These are phyloP conservation scores for Myoxocephalus aenaeus DNA, from an alignment of 2,797 vertebrate genomes.

Conservation along the genomic window DNA sequence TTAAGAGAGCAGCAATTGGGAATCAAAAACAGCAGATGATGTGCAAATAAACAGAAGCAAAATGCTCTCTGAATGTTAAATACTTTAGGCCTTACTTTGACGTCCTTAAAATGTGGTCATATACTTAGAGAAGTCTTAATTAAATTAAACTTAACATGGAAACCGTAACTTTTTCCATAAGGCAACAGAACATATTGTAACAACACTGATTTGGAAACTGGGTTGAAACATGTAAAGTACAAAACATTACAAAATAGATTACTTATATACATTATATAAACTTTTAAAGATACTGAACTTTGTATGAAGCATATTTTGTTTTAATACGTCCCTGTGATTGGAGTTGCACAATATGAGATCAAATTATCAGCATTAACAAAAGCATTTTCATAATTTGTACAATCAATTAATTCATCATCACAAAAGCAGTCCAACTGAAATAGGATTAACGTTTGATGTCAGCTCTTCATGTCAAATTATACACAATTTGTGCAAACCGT, in stretches of 20 bases:
- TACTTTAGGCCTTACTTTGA: background rate
- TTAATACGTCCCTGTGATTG: background rate
- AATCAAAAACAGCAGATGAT: constrained; percentile 74
- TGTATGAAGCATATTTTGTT: background rate
- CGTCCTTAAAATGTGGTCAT: background rate
- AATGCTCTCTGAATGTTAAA: background rate
- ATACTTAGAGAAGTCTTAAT: background rate
- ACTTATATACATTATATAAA: background rate
- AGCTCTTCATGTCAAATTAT: background rate
- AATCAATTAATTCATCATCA: background rate
- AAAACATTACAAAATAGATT: background rate
- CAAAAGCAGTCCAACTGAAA: background rate
- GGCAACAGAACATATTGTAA: background rate
- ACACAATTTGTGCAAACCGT: background rate
- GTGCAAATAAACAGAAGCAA: constrained; percentile 28
- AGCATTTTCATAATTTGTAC: background rate
- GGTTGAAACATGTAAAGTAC: background rate
- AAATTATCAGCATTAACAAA: background rate
- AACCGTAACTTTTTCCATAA: background rate
- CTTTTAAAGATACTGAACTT: background rate
- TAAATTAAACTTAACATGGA: background rate
- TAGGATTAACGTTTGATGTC: background rate
- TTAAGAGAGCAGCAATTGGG: constrained; percentile 83
- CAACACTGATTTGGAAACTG: background rate
- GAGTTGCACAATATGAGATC: background rate